Base-by-base conservation (phyloP, 2,888 invertebrate species). In the Hartigia nigra region DNA sequence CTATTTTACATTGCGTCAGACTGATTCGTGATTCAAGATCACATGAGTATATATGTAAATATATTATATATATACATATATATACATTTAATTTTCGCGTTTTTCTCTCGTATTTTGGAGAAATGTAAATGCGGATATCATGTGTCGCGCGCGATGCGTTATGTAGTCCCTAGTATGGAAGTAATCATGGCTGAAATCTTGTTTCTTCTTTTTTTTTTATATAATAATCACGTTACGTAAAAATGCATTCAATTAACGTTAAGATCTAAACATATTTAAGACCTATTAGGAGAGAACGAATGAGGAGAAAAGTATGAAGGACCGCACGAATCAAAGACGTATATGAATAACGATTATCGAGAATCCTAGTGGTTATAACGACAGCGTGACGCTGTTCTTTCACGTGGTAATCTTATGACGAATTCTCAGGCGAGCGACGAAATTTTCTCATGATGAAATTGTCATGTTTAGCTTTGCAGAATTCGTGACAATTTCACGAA, bases 161-260 rank as follows among this genome's bases (percentile, higher is more conserved):
- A 72, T 72, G 72, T 72, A 72, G 72, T 72, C 72, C 72, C 72
- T 72, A 72, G 31, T 72, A 72, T 32, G 12, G 39, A 72, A 72
- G 32, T 72, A 72, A 72, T 72, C 72, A 32, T 14, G 72, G 72
- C 72, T 72, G 72, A 72, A 32, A 72, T 12, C 72, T 31, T 72
- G 72, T 72, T 72, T 72, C 23, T 23, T 14, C 14, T 14, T 39
- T 39, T 39, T 39, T 55, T 55, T 55, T 31, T 1, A 31, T 70
- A 31, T 14, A 31, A 32, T 72, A 72, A 31, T 31, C 72, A 3
- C 72, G 12, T 72, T 72, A 3, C 0, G 12, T 3, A 31, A 70
- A 32, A 31, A 32, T 31, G 12, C 72, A 31, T 72, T 32, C 5
- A 72, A 72, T 2, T 72, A 72, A 72, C 72, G 32, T 31, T 31